Percentiles rank a stretch among this genome's conserved stretches.
Conservation (phyloP, 64 coral and sea anemone genomes). For the Actinia tenebrosa region DNA sequence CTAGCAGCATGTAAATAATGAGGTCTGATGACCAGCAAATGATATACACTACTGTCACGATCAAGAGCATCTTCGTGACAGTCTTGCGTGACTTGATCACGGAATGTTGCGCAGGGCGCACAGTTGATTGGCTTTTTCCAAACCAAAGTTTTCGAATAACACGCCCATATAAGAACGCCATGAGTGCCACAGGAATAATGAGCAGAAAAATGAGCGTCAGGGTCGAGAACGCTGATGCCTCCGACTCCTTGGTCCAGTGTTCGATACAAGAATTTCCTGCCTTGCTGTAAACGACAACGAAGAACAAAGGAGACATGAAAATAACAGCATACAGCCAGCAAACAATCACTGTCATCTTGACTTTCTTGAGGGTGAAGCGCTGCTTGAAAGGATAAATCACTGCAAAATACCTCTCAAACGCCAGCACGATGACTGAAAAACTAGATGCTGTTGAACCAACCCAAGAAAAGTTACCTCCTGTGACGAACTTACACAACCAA, state of each 20-base stretch:
- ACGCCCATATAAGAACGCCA: slow-evolving; percentile 5
- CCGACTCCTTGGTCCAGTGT: not conserved
- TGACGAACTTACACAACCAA: slow-evolving; percentile 19
- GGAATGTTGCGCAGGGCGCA: not conserved
- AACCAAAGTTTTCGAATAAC: slow-evolving; percentile 24
- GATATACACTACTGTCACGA: slow-evolving; percentile 14
- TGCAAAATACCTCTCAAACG: slow-evolving; percentile 21
- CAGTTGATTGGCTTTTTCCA: not conserved
- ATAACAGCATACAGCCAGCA: slow-evolving; percentile 20
- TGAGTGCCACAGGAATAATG: slow-evolving; percentile 6
- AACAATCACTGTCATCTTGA: not conserved
- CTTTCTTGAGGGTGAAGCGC: slow-evolving; percentile 22
- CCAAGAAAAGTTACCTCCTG: slow-evolving; percentile 16
- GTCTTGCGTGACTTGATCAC: slow-evolving; percentile 19
- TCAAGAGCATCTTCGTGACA: slow-evolving; percentile 30
- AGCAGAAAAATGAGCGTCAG: slow-evolving; percentile 4
- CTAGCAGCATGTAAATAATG: slow-evolving; percentile 15
- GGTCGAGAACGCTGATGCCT: slow-evolving; percentile 6
- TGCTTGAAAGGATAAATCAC: slow-evolving; percentile 18
- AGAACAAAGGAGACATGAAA: slow-evolving; percentile 22
- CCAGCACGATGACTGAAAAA: not conserved
- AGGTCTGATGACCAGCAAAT: slow-evolving; percentile 25
- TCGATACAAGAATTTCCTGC: not conserved
- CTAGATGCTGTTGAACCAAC: slow-evolving; percentile 12
- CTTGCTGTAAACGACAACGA: not conserved